Percentiles rank a stretch among this genome's conserved stretches.
Evolutionary conservation across 1,140 invertebrate species (phyloP).

Genomic region (Solen grandis): DNA sequence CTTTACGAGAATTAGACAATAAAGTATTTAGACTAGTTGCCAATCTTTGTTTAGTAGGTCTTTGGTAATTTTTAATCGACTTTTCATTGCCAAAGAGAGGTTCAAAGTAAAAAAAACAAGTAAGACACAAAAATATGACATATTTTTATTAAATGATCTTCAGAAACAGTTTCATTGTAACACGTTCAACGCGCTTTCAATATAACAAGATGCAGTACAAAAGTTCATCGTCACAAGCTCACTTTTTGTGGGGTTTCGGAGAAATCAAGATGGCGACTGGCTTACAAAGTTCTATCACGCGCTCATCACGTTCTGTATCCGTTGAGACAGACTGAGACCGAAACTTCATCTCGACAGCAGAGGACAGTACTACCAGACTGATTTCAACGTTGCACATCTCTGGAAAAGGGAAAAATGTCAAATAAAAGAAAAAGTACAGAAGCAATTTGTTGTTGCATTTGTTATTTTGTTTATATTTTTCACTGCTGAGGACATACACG

Average conservation of each 20-base stretch:
- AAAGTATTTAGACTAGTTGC: too few relatives aligned
- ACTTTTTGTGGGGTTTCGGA: conserved; percentile 92
- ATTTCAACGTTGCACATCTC: conserved; percentile 73
- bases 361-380: conserved; percentile 62
- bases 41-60: too few relatives aligned
- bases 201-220: too few relatives aligned
- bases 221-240: conserved; percentile 76
- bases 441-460: not conserved
- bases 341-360: conserved; percentile 4
- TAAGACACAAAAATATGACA: too few relatives aligned
- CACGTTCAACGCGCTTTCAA: too few relatives aligned
- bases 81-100: too few relatives aligned
- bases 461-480: not conserved
- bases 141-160: too few relatives aligned
- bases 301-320: conserved; percentile 44
- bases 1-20: too few relatives aligned
- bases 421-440: not conserved
- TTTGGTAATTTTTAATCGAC: too few relatives aligned
- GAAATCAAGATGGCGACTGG: conserved; percentile 94
- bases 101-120: too few relatives aligned
- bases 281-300: conserved; percentile 90
- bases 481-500: not conserved
- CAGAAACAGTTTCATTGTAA: too few relatives aligned
- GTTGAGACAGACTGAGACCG: conserved; percentile 39
- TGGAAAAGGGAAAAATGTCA: conserved; percentile 58